Evolutionary conservation across 2,888 invertebrate genomes (phyloP), one percentile per base, ranked within the genome.

Genomic region (Aplocera efformata): DNA sequence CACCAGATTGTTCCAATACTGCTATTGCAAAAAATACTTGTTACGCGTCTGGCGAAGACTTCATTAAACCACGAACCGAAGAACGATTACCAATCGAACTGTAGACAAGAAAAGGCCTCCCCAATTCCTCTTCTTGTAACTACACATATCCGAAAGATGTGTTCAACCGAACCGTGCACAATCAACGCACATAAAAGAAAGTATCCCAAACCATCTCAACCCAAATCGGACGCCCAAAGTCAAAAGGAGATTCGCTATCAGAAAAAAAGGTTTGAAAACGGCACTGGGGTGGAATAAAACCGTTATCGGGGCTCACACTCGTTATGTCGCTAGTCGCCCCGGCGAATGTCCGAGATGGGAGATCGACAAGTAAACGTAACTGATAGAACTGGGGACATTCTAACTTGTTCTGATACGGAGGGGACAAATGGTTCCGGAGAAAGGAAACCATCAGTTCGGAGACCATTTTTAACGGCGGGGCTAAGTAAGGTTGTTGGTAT

Each of bases 321-420:
- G 48, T 48, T 48, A 55, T 45, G 51, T 50, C 49, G 37, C 44
- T 37, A 8, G 40, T 27, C 29, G 33, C 32, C 11, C 29, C 36
- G 38, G 23, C 42, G 48, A 30, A 43, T 39, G 38, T 44, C 39
- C 32, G 26, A 44, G 35, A 36, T 44, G 30, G 48, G 53, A 30
- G 44, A 50, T 43, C 48, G 46, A 47, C 51, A 48, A 53, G 47
- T 48, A 54, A 58, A 55, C 53, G 52, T 52, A 50, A 51, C 53
- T 53, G 60, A 64, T 61, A 63, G 44, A 48, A 42, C 42, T 32
- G 46, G 30, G 39, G 36, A 46, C 35, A 32, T 10, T 41, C 38
- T 42, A 41, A 48, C 46, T 41, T 32, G 36, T 26, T 31, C 13
- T 39, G 31, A 32, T 34, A 29, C 28, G 23, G 39, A 36, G 10